These are phyloP conservation scores for Nudaria mundana DNA, from an alignment of 2,888 invertebrate species.

Conservation along the genomic window DNA sequence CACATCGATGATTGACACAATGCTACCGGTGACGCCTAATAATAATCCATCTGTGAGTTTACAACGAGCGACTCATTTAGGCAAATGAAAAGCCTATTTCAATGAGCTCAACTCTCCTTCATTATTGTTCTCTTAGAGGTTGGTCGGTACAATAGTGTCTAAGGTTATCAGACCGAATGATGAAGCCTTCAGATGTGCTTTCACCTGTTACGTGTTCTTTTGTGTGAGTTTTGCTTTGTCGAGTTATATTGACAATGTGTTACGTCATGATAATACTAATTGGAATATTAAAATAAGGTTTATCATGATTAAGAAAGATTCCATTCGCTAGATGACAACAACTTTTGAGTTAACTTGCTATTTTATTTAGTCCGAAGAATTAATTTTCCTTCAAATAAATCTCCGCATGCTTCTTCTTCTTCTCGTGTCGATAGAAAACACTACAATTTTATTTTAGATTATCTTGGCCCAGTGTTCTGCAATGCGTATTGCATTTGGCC, in stretches of 20 bases:
- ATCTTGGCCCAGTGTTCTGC: too few relatives aligned
- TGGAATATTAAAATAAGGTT: constrained; percentile 42
- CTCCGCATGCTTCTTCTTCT: too few relatives aligned
- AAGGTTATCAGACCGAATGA: constrained; percentile 78
- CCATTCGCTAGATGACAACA: too few relatives aligned
- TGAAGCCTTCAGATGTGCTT: constrained; percentile 72
- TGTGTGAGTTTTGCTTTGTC: constrained; percentile 44
- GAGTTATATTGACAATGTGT: constrained; percentile 40
- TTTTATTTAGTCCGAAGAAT: too few relatives aligned
- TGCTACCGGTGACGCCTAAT: constrained; percentile 65
- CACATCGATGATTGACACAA: constrained; percentile 58
- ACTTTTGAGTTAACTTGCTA: too few relatives aligned
- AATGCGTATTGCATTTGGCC: too few relatives aligned
- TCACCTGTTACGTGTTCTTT: constrained; percentile 70
- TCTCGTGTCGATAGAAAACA: too few relatives aligned
- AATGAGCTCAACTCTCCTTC: constrained; percentile 61
- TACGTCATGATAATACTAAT: constrained; percentile 50
- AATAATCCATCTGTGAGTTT: constrained; percentile 57
- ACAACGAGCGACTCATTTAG: constrained; percentile 70
- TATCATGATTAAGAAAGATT: constrained; percentile 37
- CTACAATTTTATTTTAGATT: too few relatives aligned
- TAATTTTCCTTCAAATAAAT: too few relatives aligned
- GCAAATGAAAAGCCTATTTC: constrained; percentile 71
- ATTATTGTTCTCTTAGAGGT: constrained; percentile 56
- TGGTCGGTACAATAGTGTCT: constrained; percentile 61